Percentiles rank a stretch among this genome's conserved stretches.
Conservation (phyloP, 2,797 vertebrate species). For the Enteromius anoplus region DNA sequence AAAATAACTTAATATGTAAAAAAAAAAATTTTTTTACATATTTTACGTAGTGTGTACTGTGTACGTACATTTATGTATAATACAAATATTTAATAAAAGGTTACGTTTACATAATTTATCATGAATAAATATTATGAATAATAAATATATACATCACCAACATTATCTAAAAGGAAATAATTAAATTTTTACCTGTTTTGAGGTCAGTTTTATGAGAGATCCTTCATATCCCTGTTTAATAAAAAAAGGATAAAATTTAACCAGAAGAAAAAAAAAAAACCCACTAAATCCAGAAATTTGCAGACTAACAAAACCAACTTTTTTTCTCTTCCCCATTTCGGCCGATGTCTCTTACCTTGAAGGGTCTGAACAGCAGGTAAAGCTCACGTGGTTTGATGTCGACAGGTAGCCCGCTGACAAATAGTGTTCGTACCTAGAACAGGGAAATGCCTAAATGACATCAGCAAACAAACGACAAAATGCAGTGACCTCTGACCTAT, state of each 20-base stretch:
- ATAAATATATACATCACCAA: too few relatives aligned
- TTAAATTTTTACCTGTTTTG: conserved; percentile 90
- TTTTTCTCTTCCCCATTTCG: background rate
- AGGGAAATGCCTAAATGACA: conserved; percentile 50
- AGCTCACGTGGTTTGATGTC: conserved; percentile 97
- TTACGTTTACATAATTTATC: too few relatives aligned
- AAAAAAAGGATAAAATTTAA: conserved; percentile 64
- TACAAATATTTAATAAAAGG: too few relatives aligned
- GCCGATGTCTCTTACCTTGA: conserved; percentile 83
- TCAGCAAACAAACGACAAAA: conserved; percentile 23
- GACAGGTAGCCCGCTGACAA: conserved; percentile 94
- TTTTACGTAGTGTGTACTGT: too few relatives aligned
- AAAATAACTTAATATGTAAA: too few relatives aligned
- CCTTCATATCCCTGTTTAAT: conserved; percentile 95
- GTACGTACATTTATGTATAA: too few relatives aligned
- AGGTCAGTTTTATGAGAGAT: conserved; percentile 98
- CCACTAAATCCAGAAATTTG: background rate
- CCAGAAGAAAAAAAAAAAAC: conserved; percentile 27
- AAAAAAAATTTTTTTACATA: too few relatives aligned
- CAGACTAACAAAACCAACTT: too few relatives aligned
- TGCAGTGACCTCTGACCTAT: conserved; percentile 15
- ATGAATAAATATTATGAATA: too few relatives aligned
- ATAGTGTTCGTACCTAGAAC: conserved; percentile 92
- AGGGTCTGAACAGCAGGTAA: conserved; percentile 97
- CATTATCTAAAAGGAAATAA: background rate